Base-by-base conservation (phyloP, 1,140 invertebrate genomes). In the Leptopilina boulardi region DNA sequence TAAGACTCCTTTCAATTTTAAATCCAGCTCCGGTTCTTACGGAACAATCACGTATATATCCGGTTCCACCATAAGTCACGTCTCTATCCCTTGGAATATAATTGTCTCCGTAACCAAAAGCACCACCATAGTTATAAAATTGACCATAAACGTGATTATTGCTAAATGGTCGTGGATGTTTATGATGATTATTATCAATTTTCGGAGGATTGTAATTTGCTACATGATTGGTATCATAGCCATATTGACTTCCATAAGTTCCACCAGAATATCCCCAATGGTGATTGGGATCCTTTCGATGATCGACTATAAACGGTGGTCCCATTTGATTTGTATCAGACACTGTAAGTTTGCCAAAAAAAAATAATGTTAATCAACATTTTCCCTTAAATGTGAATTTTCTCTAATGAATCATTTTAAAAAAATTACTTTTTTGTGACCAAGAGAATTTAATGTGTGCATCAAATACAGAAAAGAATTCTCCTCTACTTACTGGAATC, bases 21-120 rank as follows among this genome's bases (percentile, higher is more conserved):
- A 96, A 96, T 0, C 95, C 95, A 5, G 94, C 93, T 47, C 94
- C 93, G 1, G 93, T 92, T 85, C 95, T 93, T 0, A 95, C 92
- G 2, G 95, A 96, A 84, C 96, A 97, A 30, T 79, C 89, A 41
- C 1, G 84, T 83, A 84, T 38, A 6, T 74, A 38, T 34, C 70
- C 47, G 42, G 15, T 78, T 77, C 70, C 42, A 11, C 80, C 83
- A 26, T 78, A 77, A 41, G 78, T 34, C 0, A 78, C 59, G 59
- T 84, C 81, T 73, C 83, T 85, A 38, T 83, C 70, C 8, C 80
- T 71, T 0, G 86, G 83, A 15, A 83, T 79, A 18, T 84, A 84
- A 41, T 81, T 86, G 15, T 85, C 84, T 13, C 83, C 86, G 34
- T 89, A 91, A 4, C 84, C 86, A 71, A 89, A 90, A 21, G 81